Conservation (phyloP, 2,797 vertebrate genomes). For the Ctenopoma kingsleyae region DNA sequence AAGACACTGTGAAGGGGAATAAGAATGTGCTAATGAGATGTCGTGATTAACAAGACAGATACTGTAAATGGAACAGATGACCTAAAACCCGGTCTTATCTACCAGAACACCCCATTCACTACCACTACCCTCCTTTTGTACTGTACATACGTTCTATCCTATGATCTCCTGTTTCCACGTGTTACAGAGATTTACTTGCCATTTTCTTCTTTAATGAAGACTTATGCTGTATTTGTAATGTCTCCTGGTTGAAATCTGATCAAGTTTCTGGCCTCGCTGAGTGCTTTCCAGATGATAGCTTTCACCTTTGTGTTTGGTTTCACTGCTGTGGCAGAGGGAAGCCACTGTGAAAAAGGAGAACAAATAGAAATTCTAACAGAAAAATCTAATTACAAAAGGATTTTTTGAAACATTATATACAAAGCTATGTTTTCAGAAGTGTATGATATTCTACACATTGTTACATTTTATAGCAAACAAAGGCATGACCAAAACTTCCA, state of each 20-base stretch:
- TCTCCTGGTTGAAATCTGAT: constrained; percentile 78
- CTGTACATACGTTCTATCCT: constrained; percentile 44
- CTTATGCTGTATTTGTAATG: constrained; percentile 76
- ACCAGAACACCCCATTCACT: neutral
- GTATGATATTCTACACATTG: neutral
- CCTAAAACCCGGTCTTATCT: constrained; percentile 11
- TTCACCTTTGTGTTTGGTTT: constrained; percentile 78
- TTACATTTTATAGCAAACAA: constrained; percentile 11
- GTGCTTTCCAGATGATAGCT: constrained; percentile 80
- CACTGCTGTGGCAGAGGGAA: constrained; percentile 61
- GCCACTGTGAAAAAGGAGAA: constrained; percentile 59
- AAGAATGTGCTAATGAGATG: constrained; percentile 49
- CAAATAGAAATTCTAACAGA: constrained; percentile 57
- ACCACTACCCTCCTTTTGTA: neutral
- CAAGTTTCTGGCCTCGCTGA: constrained; percentile 75
- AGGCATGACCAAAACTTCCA: neutral
- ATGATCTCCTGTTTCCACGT: constrained; percentile 69
- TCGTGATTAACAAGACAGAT: constrained; percentile 47
- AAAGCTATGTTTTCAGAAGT: constrained; percentile 7
- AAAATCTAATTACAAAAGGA: constrained; percentile 68
- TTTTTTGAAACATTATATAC: constrained; percentile 46
- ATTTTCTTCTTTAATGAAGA: constrained; percentile 85
- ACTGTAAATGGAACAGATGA: neutral
- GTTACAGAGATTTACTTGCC: constrained; percentile 76
- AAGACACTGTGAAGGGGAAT: constrained; percentile 44